Evolutionary conservation across 1,140 invertebrate species (phyloP).

Genomic region (Capitella teleta): DNA sequence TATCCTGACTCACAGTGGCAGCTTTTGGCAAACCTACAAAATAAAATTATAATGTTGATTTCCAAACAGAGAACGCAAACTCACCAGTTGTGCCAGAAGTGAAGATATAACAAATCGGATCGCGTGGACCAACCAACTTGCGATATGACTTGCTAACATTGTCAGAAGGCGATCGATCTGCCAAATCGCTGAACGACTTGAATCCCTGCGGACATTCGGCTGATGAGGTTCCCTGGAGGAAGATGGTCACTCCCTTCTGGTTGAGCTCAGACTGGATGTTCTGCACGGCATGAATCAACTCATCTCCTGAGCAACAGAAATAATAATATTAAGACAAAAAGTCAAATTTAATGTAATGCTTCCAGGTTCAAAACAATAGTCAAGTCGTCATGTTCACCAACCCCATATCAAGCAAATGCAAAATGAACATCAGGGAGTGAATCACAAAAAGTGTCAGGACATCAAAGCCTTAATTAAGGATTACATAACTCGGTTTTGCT

Average conservation of each 20-base stretch:
- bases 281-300: background rate
- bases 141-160: background rate
- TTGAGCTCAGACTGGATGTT: background rate
- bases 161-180: background rate
- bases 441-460: too few relatives aligned
- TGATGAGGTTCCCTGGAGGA: background rate
- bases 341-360: too few relatives aligned
- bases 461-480: too few relatives aligned
- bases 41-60: background rate
- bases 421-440: too few relatives aligned
- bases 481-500: too few relatives aligned
- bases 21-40: background rate
- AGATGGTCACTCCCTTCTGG: background rate
- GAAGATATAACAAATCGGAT: background rate
- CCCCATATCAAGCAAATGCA: too few relatives aligned
- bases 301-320: background rate
- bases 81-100: background rate
- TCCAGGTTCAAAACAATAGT: too few relatives aligned
- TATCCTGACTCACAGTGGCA: background rate
- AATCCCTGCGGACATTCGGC: background rate
- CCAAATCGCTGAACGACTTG: background rate
- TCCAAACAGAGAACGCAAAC: background rate
- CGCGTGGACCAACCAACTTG: background rate
- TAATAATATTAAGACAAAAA: too few relatives aligned
- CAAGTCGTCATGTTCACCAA: too few relatives aligned